Evolutionary conservation across 2,888 invertebrate species (phyloP), one percentile per base, ranked within the genome.

Genomic region (Empis livida): DNA sequence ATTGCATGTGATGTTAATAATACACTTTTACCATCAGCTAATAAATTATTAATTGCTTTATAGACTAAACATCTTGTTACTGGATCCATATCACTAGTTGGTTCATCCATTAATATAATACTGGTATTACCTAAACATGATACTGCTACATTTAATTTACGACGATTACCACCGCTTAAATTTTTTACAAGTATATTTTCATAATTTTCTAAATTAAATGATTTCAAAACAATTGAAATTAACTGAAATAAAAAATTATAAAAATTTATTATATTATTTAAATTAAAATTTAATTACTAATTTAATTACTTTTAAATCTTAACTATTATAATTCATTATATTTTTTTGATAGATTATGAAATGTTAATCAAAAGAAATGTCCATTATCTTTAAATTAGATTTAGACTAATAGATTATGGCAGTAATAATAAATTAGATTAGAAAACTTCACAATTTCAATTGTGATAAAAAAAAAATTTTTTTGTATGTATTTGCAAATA

Each of bases 101-200:
- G 86, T 60, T 86, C 86, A 61, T 87, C 86, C 61, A 89, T 70
- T 43, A 88, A 72, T 14, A 87, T 78, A 23, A 84, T 72, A 20
- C 75, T 72, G 1, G 84, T 83, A 59, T 78, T 75, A 35, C 84
- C 86, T 47, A 88, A 79, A 20, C 89, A 72, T 1, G 84, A 78
- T 48, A 86, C 76, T 1, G 87, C 87, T 31, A 86, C 80, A 32
- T 82, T 82, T 27, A 89, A 65, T 60, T 88, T 86, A 43, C 88
- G 71, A 55, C 84, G 82, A 64, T 87, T 89, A 4, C 89, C 89
- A n/a, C 69, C 69, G 46, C 70, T 68, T 17, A 70, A 55, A 42
- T 64, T 63, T 53, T 67, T 66, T 11, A 70, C 68, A 42, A 69
- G 57, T 10, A 68, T 59, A 52, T 67, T 61, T 49, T 60, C 58